Conservation (phyloP, 2,888 invertebrate genomes). For the Tinea pellionella region DNA sequence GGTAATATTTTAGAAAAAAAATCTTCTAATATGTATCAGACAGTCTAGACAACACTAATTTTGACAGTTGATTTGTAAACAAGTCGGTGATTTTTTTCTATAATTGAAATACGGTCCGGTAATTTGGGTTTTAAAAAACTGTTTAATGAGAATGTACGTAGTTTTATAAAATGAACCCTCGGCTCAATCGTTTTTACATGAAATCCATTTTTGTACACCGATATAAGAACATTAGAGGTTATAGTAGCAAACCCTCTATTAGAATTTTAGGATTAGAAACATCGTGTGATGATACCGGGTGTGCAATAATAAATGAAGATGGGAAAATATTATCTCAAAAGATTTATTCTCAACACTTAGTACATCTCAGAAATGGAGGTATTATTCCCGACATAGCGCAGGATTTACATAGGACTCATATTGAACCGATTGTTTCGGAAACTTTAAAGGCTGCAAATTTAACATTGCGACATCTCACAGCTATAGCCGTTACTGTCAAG, state of each 20-base stretch:
- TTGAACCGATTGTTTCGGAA: slow-evolving; percentile 77
- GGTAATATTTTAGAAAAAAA: too few relatives aligned
- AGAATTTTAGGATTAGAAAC: slow-evolving; percentile 93
- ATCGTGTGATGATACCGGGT: slow-evolving; percentile 97
- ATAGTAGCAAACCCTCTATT: background rate
- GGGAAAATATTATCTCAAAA: slow-evolving; percentile 85
- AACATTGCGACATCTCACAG: slow-evolving; percentile 77
- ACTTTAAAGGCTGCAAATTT: slow-evolving; percentile 75
- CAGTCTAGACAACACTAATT: too few relatives aligned
- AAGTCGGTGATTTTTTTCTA: too few relatives aligned
- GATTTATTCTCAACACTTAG: slow-evolving; percentile 81
- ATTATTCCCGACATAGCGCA: slow-evolving; percentile 92
- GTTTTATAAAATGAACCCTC: background rate
- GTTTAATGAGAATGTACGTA: too few relatives aligned
- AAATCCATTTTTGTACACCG: background rate
- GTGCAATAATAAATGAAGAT: slow-evolving; percentile 82
- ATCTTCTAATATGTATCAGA: too few relatives aligned
- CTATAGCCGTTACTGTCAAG: slow-evolving; percentile 89
- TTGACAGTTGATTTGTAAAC: too few relatives aligned
- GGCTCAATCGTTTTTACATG: background rate
- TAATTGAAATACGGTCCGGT: too few relatives aligned
- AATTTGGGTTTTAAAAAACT: too few relatives aligned
- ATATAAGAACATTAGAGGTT: background rate
- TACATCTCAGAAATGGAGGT: slow-evolving; percentile 84
- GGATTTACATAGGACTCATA: slow-evolving; percentile 82